Evolutionary conservation across 2,113 vertebrate species (phyloP), one percentile per base, ranked within the genome.

Genomic region (Potamarius usumacintae): DNA sequence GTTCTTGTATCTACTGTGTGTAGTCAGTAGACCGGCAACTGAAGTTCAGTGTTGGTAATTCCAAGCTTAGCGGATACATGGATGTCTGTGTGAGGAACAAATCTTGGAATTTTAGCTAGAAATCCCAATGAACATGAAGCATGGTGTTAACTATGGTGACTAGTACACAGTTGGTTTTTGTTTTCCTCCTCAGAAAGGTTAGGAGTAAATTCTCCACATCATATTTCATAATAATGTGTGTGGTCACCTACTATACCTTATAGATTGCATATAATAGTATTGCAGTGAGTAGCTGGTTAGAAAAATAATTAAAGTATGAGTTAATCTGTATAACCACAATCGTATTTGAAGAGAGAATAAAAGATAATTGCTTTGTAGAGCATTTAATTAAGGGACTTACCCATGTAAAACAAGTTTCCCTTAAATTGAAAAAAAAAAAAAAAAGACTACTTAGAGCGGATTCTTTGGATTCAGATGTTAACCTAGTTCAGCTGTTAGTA

Each of bases 251-350:
- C 34, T 79, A 22, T 86, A 80, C 9, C 27, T 86, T 69, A 69
- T 86, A 86, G 30, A 81, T 86, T 25, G 67, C 53, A 50, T 30
- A 52, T 62, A 63, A 55, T 17, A 71, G 67, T 84, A 74, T 42
- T 58, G 30, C 27, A 48, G 52, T 71, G 17, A 69, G 50, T 86
- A 80, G 69, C 22, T 84, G n/a, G n/a, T 69, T 83, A 71, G 63
- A 71, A 50, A 71, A 55, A 20, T 71, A 25, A 52, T n/a, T 27
- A 15, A 50, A 74, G n/a, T 58, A 48, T 50, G 3, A 76, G 60
- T 50, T 77, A 85, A 63, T 62, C 72, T 85, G 48, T 57, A 58
- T 69, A 86, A 57, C 11, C 14, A 53, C 69, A 69, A 53, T 58
- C 63, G 50, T 71, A 71, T 71, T 57, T 58, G 22, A 71, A 57